Evolutionary conservation across 2,888 invertebrate species (phyloP), one percentile per base, ranked within the genome.

Genomic region (Sipunculus nudus): DNA sequence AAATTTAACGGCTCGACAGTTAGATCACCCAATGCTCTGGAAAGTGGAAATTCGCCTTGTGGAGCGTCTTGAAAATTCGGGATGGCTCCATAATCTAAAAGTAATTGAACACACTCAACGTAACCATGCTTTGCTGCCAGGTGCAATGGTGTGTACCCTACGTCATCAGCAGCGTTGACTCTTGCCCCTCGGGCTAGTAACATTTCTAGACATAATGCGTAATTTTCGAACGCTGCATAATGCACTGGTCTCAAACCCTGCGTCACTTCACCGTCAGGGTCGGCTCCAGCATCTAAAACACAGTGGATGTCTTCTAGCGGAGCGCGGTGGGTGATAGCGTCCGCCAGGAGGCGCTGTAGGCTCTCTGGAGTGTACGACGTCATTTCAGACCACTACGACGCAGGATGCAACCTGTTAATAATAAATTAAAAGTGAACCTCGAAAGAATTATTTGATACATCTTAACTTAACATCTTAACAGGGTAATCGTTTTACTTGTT

Each of bases 191-290:
- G 86, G 0, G 92, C 92, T 41, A 95, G 85, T 49, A 95, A 85
- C 53, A 94, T 86, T 54, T 90, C 88, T 0, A 92, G 91, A 0
- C 93, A 93, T 72, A 92, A 92, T 2, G 80, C 71, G 74, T 87
- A 85, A 29, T 92, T 88, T 79, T 93, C 92, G 90, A 93, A 94
- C 67, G 94, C 92, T 0, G 95, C 95, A 84, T 96, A 96, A 85
- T 96, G 96, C 35, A 96, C 85, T 0, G 95, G 94, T 59, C 91
- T 88, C 47, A 96, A 87, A 1, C 95, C 95, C 81, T 93, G 92
- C 41, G 91, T 91, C 31, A 94, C 92, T 26, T 91, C 88, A 71
- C 90, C 91, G 78, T 91, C 90, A 25, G 48, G 45, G 32, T 88
- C 67, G 2, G 66, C 76, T 3, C 95, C 95, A 78, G 92, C 92